Evolutionary conservation across 2,797 vertebrate species (phyloP).

Genomic region (Schizopygopsis pylzovi): DNA sequence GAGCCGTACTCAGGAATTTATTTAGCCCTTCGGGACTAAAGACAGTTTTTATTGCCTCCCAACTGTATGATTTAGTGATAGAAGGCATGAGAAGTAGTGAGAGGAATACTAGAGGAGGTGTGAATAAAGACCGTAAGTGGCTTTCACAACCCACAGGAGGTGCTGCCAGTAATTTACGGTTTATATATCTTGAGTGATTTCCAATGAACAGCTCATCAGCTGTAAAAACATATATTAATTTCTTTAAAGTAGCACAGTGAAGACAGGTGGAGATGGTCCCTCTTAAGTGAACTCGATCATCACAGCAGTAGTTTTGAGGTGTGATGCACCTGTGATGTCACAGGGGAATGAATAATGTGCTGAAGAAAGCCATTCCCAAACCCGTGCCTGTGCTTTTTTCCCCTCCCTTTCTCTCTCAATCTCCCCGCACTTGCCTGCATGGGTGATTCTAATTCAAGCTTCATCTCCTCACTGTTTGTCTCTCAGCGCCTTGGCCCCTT

Average conservation of each 20-base stretch:
- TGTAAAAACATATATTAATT: conserved; percentile 56
- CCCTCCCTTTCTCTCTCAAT: background rate
- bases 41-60: conserved; percentile 36
- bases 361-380: background rate
- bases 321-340: conserved; percentile 38
- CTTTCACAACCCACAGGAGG: conserved; percentile 27
- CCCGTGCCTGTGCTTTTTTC: background rate
- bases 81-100: conserved; percentile 25
- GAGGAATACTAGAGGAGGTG: conserved; percentile 46
- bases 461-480: conserved; percentile 74
- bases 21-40: conserved; percentile 27
- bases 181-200: conserved; percentile 51
- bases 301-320: background rate
- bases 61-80: conserved; percentile 46
- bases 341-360: conserved; percentile 14
- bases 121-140: conserved; percentile 40
- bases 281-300: conserved; percentile 9
- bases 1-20: conserved; percentile 46
- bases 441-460: conserved; percentile 66
- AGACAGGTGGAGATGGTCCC: conserved; percentile 25
- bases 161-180: conserved; percentile 42
- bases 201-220: conserved; percentile 47
- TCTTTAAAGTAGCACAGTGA: conserved; percentile 26
- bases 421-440: conserved; percentile 57
- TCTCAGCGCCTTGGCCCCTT: conserved; percentile 71